Evolutionary conservation across 2,888 invertebrate species (phyloP).

Genomic region (Ectemnius lituratus): DNA sequence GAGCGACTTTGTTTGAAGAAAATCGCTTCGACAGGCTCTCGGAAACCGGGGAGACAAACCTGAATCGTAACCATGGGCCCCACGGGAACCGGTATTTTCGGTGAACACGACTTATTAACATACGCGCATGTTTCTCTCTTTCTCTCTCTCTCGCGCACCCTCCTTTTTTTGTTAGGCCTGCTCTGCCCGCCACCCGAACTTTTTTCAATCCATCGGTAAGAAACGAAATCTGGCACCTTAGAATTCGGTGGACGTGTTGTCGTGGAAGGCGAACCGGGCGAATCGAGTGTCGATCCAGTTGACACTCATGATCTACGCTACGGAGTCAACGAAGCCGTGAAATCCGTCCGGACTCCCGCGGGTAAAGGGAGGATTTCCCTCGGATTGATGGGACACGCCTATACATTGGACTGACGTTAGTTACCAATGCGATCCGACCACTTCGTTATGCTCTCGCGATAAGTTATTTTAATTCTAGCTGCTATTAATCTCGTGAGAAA

Average conservation of each 20-base stretch:
- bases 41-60: constrained; percentile 58
- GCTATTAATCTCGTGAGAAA: constrained; percentile 51
- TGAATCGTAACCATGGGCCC: constrained; percentile 58
- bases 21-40: constrained; percentile 60
- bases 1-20: constrained; percentile 63
- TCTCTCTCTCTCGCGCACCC: constrained; percentile 46
- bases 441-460: too few species aligned
- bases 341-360: neutral
- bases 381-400: neutral
- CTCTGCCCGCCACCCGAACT: neutral
- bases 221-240: constrained; percentile 23
- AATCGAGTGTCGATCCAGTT: constrained; percentile 13
- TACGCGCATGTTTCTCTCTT: constrained; percentile 52
- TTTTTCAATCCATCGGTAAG: constrained; percentile 15
- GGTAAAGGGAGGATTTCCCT: neutral
- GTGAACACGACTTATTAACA: constrained; percentile 61
- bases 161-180: neutral
- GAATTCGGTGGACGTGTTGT: constrained; percentile 11
- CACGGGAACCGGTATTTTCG: constrained; percentile 61
- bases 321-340: too few species aligned
- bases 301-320: neutral
- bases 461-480: constrained; percentile 34
- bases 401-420: neutral
- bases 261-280: constrained; percentile 3
- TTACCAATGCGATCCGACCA: neutral